Evolutionary conservation across 2,888 invertebrate genomes (phyloP).

Genomic region (Drosophila glabriapex): DNA sequence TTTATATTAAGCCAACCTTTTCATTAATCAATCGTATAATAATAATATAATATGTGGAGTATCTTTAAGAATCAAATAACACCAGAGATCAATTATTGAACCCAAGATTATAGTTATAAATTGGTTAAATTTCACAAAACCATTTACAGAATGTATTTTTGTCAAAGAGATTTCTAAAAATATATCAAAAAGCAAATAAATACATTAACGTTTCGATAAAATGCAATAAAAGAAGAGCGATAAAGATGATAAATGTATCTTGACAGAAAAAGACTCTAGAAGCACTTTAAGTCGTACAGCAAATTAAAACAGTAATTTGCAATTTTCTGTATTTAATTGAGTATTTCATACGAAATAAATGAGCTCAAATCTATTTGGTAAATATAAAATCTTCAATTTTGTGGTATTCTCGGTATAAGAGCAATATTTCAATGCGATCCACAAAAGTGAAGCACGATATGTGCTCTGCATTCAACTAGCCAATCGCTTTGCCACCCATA

Average conservation of each 20-base stretch:
- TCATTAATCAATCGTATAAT: not conserved
- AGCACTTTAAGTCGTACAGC: not conserved
- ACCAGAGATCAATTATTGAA: not conserved
- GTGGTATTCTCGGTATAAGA: not conserved
- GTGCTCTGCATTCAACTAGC: constrained; percentile 40
- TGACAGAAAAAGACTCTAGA: not conserved
- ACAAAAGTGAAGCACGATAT: constrained; percentile 5
- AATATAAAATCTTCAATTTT: not conserved
- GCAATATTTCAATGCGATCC: not conserved
- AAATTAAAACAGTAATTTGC: not conserved
- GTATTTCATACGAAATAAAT: not conserved
- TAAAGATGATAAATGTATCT: not conserved
- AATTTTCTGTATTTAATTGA: not conserved
- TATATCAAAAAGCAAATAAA: not conserved
- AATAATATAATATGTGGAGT: no score
- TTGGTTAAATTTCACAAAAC: not conserved
- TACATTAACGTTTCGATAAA: not conserved
- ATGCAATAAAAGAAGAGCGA: not conserved
- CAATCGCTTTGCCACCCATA: constrained; percentile 44
- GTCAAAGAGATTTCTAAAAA: not conserved
- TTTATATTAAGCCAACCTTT: not conserved
- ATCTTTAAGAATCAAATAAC: not conserved
- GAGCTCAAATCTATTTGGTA: not conserved
- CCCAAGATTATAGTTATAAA: not conserved
- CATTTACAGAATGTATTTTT: not conserved